Percentiles rank a stretch among this genome's conserved stretches.
Conservation (phyloP, 2,888 invertebrate genomes). For the Melanargia galathea region DNA sequence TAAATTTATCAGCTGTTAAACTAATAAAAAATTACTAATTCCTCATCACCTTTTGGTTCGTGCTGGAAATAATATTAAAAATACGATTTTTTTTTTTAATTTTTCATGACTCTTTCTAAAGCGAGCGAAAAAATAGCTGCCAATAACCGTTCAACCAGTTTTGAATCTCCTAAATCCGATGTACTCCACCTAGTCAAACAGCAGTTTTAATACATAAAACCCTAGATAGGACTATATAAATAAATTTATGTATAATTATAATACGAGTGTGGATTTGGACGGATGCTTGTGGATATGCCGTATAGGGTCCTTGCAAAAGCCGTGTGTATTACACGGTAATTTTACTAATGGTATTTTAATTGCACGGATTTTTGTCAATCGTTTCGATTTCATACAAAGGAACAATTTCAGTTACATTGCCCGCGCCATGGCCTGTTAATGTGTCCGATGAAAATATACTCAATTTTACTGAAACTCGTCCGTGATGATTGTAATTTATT, state of each 20-base stretch:
- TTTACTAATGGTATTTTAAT: too few relatives aligned
- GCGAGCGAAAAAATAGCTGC: not conserved
- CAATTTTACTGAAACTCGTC: too few relatives aligned
- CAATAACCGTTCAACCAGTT: constrained; percentile 1
- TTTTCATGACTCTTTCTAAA: not conserved
- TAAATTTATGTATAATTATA: constrained; percentile 64
- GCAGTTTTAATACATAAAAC: constrained; percentile 69
- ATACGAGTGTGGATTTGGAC: constrained; percentile 63
- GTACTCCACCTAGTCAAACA: constrained; percentile 76
- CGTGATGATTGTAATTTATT: too few relatives aligned
- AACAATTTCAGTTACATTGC: too few relatives aligned
- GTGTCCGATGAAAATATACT: too few relatives aligned
- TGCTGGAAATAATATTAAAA: not conserved
- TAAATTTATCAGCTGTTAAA: not conserved
- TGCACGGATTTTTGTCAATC: too few relatives aligned
- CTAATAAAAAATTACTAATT: not conserved
- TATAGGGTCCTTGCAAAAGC: too few relatives aligned
- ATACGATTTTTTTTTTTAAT: not conserved
- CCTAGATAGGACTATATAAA: constrained; percentile 61
- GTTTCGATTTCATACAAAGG: too few relatives aligned
- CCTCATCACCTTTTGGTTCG: not conserved
- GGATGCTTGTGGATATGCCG: constrained; percentile 71
- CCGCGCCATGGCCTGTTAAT: too few relatives aligned
- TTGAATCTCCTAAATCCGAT: constrained; percentile 44
- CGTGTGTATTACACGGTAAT: too few relatives aligned